Conservation (phyloP, 2,113 vertebrate species). For the Tautogolabrus adspersus region DNA sequence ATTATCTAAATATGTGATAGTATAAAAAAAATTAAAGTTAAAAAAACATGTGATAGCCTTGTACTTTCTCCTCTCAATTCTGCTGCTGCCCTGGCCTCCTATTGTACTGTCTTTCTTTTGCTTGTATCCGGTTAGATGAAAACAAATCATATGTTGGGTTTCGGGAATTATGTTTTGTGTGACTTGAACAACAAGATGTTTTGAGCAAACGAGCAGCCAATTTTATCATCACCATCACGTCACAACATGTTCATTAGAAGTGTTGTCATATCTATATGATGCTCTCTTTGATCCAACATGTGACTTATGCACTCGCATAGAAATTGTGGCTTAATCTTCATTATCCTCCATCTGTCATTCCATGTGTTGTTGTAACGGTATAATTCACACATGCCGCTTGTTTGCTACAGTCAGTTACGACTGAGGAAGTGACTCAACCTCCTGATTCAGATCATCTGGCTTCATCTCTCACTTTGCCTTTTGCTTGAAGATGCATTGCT, state of each 20-base stretch:
- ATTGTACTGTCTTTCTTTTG: too few species aligned
- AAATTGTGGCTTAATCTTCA: slow-evolving; percentile 25
- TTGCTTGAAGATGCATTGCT: slow-evolving; percentile 2
- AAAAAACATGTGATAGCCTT: too few species aligned
- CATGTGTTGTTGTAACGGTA: slow-evolving; percentile 23
- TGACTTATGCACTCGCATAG: slow-evolving; percentile 17
- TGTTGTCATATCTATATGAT: too few species aligned
- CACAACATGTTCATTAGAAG: too few species aligned
- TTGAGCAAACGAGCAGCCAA: too few species aligned
- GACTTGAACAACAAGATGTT: not conserved
- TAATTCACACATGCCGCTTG: slow-evolving; percentile 30
- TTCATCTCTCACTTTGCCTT: slow-evolving; percentile 18
- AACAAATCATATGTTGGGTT: slow-evolving; percentile 10
- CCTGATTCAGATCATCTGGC: slow-evolving; percentile 17
- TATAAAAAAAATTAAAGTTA: too few species aligned
- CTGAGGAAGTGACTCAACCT: slow-evolving; percentile 30
- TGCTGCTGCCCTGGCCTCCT: too few species aligned
- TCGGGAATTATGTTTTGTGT: not conserved
- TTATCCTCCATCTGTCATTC: slow-evolving; percentile 40
- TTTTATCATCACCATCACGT: too few species aligned
- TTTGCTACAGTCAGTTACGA: slow-evolving; percentile 18
- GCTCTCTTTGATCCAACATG: too few species aligned
- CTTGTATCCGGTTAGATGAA: not conserved
- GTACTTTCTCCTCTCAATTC: too few species aligned
- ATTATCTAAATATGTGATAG: too few species aligned